Conservation (phyloP, 2,888 invertebrate species). For the Acronicta leporina region DNA sequence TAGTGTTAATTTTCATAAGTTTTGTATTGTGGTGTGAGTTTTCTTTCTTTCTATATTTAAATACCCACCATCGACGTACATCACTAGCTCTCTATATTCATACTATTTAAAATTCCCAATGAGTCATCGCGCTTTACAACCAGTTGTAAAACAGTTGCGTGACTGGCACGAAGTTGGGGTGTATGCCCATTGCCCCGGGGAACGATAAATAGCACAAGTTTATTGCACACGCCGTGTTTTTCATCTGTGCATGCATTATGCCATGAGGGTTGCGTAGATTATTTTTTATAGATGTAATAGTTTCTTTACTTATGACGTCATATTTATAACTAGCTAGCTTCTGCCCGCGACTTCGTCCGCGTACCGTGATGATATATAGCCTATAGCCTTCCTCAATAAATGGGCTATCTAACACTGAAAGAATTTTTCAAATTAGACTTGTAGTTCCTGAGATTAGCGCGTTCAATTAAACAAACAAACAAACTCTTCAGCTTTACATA, state of each 20-base stretch:
- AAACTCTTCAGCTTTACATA: too few relatives aligned
- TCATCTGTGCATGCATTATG: slow-evolving; percentile 46
- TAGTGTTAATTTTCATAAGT: too few relatives aligned
- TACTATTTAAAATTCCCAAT: slow-evolving; percentile 54
- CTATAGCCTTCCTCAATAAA: too few relatives aligned
- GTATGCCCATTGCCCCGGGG: slow-evolving; percentile 63
- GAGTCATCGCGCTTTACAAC: slow-evolving; percentile 60
- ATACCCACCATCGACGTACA: neutral
- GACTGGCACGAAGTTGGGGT: slow-evolving; percentile 56
- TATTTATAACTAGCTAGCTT: too few relatives aligned
- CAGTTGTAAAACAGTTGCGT: slow-evolving; percentile 64
- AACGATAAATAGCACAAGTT: slow-evolving; percentile 70
- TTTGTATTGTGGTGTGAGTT: too few relatives aligned
- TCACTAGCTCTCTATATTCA: slow-evolving; percentile 4
- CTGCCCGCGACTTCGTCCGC: too few relatives aligned
- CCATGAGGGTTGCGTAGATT: slow-evolving; percentile 36
- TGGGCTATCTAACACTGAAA: too few relatives aligned
- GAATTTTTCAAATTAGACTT: too few relatives aligned
- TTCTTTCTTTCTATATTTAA: too few relatives aligned
- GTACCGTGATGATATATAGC: too few relatives aligned
- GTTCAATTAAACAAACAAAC: too few relatives aligned
- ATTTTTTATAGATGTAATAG: slow-evolving; percentile 11
- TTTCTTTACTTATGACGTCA: slow-evolving; percentile 22
- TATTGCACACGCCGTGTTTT: slow-evolving; percentile 56
- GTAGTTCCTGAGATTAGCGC: too few relatives aligned